phyloP scores from a whole-genome alignment of 2,888 invertebrate genomes.

The Dugesia japonica region DNA sequence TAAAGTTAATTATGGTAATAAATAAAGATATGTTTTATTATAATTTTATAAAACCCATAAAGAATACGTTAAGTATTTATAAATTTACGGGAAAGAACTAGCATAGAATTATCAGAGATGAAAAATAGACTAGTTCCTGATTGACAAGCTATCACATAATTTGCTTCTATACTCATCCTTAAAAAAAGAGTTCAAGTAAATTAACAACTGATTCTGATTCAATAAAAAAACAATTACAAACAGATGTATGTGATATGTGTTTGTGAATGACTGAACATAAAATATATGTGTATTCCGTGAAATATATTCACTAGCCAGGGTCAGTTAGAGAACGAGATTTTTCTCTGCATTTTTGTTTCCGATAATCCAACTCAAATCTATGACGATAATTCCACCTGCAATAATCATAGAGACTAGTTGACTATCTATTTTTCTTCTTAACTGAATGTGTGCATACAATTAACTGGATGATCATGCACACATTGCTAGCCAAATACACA shows the following conservation, averaged over 20 bases:
- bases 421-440: background rate
- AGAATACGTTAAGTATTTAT: too few species aligned
- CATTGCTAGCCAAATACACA: background rate
- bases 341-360: background rate
- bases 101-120: too few species aligned
- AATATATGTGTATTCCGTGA: background rate
- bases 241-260: background rate
- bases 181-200: background rate
- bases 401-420: background rate
- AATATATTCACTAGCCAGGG: conserved; percentile 12
- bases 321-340: background rate
- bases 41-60: too few species aligned
- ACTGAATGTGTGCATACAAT: background rate
- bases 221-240: conserved; percentile 2
- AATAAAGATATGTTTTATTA: too few species aligned
- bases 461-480: too few species aligned
- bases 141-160: too few species aligned
- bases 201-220: background rate
- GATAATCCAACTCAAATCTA: background rate
- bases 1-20: too few species aligned
- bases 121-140: too few species aligned
- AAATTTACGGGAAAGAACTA: too few species aligned
- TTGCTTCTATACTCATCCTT: background rate
- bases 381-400: background rate
- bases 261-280: background rate